Evolutionary conservation across 2,888 invertebrate species (phyloP).

Genomic region (Rotaria macrura): DNA sequence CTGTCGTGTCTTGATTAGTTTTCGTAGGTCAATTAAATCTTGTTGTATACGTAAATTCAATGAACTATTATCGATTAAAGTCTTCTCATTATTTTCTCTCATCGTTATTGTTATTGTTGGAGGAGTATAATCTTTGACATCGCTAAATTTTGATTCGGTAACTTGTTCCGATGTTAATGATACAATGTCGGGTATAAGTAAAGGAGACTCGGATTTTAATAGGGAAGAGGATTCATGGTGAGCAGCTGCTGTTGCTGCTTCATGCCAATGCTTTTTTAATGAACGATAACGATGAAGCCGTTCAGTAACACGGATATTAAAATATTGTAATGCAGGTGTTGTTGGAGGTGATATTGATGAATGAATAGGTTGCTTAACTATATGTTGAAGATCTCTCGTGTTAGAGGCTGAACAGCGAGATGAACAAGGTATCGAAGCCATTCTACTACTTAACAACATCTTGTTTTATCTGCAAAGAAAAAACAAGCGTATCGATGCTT

Average conservation of each 20-base stretch:
- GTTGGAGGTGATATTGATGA: neutral
- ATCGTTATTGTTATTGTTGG: neutral
- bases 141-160: neutral
- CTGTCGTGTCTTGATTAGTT: neutral
- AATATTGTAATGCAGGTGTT: neutral
- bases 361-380: neutral
- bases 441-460: too few relatives aligned
- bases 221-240: neutral
- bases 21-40: neutral
- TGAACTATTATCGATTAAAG: neutral
- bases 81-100: neutral
- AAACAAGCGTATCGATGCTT: too few relatives aligned
- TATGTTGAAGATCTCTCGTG: neutral
- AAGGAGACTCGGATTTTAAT: neutral
- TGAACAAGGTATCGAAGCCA: too few relatives aligned
- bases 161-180: neutral
- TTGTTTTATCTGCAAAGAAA: too few relatives aligned
- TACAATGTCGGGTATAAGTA: neutral
- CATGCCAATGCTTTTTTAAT: neutral
- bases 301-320: constrained; percentile 3
- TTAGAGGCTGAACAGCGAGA: neutral
- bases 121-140: neutral
- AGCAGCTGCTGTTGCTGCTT: neutral
- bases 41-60: neutral
- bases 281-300: neutral